Percentiles rank a stretch among this genome's conserved stretches.
phyloP scores from a whole-genome alignment of 2,797 vertebrate genomes.

The Spheniscus humboldti region DNA sequence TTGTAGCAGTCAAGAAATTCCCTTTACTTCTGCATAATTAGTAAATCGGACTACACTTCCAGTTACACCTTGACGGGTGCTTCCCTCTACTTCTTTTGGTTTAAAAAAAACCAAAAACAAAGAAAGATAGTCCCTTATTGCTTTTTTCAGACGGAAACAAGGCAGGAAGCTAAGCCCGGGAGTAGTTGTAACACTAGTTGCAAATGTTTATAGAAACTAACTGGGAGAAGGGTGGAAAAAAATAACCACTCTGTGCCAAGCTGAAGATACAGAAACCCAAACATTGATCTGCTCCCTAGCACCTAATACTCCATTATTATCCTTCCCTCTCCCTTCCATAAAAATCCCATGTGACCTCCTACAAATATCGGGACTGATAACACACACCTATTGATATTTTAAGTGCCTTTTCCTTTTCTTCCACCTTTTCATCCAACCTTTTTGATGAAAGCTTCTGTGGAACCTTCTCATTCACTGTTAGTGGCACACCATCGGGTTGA shows the following conservation, averaged over 20 bases:
- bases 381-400: conserved; percentile 74
- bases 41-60: background rate
- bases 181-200: background rate
- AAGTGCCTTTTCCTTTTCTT: conserved; percentile 63
- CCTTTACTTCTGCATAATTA: background rate
- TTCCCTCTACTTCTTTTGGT: background rate
- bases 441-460: conserved; percentile 67
- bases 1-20: background rate
- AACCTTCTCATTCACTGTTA: conserved; percentile 56
- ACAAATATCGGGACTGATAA: background rate
- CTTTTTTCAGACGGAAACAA: background rate
- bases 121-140: background rate
- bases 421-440: conserved; percentile 70
- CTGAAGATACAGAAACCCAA: background rate
- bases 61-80: too few species aligned
- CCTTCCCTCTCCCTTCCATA: background rate
- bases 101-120: too few species aligned
- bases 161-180: background rate
- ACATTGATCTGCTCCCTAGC: background rate
- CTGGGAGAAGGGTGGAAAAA: background rate
- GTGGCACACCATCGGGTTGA: conserved; percentile 71
- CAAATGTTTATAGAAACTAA: background rate
- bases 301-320: background rate
- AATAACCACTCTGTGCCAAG: background rate
- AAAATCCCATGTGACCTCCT: background rate